Percentiles rank a stretch among this genome's conserved stretches.
These are phyloP conservation scores for Poeciliopsis turrubarensis DNA, from an alignment of 2,113 vertebrate species.

Conservation along the genomic window DNA sequence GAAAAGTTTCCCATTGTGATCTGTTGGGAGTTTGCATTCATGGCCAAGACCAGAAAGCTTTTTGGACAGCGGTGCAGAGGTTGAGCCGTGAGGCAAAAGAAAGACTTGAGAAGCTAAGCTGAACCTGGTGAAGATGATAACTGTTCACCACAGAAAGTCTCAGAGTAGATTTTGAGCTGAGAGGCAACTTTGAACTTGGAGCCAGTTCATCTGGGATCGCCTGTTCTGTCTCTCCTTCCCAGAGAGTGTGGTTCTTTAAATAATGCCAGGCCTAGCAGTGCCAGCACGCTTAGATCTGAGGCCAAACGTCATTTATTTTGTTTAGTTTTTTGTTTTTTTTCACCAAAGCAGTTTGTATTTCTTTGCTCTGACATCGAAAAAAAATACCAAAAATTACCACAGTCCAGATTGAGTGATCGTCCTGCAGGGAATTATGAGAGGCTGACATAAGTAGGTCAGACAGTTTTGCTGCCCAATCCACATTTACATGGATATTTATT, in stretches of 20 bases:
- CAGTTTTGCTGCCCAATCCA: neutral
- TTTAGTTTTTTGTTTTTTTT: conserved; percentile 50
- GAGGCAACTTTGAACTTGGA: conserved; percentile 53
- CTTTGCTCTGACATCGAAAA: neutral
- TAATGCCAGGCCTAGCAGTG: conserved; percentile 56
- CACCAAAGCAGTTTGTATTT: conserved; percentile 40
- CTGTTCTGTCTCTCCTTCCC: conserved; percentile 58
- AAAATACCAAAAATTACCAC: conserved; percentile 37
- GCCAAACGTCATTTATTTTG: conserved; percentile 50
- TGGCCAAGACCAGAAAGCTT: conserved; percentile 23
- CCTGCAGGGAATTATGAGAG: conserved; percentile 10
- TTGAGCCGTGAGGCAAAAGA: conserved; percentile 11
- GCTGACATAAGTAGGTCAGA: conserved; percentile 28
- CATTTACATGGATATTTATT: too few relatives aligned
- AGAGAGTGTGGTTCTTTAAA: conserved; percentile 66
- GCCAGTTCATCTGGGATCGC: conserved; percentile 48
- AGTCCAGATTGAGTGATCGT: conserved; percentile 24
- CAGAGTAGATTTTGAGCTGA: conserved; percentile 43
- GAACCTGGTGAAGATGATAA: conserved; percentile 38
- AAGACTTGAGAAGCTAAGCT: conserved; percentile 23
- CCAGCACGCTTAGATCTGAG: conserved; percentile 43
- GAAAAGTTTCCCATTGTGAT: conserved; percentile 15
- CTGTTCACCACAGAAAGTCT: conserved; percentile 49
- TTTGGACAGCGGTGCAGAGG: conserved; percentile 31
- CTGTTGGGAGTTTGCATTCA: conserved; percentile 18